phyloP scores from a whole-genome alignment of 2,113 vertebrate genomes.

The Poecilia latipinna region DNA sequence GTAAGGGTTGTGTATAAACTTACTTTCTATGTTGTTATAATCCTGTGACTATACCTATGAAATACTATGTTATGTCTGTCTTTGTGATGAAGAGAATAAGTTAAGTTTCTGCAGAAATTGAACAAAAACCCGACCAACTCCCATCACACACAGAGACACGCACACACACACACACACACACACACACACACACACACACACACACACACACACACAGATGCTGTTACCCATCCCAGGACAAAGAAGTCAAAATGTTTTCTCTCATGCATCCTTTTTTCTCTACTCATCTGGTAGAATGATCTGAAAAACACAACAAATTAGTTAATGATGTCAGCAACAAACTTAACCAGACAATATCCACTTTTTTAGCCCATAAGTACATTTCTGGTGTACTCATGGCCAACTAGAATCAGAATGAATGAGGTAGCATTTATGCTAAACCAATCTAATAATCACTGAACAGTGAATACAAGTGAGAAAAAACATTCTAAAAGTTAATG shows the following conservation, averaged over 20 bases:
- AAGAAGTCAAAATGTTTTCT: conserved; percentile 81
- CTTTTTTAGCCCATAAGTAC: too few species aligned
- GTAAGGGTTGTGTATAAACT: conserved; percentile 9
- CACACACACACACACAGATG: conserved; percentile 47
- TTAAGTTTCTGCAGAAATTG: conserved; percentile 80
- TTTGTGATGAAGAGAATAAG: conserved; percentile 32
- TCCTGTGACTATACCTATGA: conserved; percentile 24
- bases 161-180: too few species aligned
- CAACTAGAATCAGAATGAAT: too few species aligned
- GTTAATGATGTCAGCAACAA: too few species aligned
- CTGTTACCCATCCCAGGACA: conserved; percentile 85
- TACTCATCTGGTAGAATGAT: conserved; percentile 33
- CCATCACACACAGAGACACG: conserved; percentile 35
- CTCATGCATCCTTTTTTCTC: not conserved
- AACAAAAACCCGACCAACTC: conserved; percentile 49
- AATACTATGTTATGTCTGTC: conserved; percentile 13
- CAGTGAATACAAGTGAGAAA: too few species aligned
- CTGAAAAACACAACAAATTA: conserved; percentile 42
- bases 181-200: too few species aligned
- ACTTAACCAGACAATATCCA: too few species aligned
- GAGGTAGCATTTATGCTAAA: too few species aligned
- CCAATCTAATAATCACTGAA: too few species aligned
- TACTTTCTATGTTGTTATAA: conserved; percentile 27
- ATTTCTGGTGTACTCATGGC: too few species aligned
- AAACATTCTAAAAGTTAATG: too few species aligned